These are phyloP conservation scores for Isaurus tuberculatus DNA, from an alignment of 92 coral and sea anemone genomes.

Conservation along the genomic window DNA sequence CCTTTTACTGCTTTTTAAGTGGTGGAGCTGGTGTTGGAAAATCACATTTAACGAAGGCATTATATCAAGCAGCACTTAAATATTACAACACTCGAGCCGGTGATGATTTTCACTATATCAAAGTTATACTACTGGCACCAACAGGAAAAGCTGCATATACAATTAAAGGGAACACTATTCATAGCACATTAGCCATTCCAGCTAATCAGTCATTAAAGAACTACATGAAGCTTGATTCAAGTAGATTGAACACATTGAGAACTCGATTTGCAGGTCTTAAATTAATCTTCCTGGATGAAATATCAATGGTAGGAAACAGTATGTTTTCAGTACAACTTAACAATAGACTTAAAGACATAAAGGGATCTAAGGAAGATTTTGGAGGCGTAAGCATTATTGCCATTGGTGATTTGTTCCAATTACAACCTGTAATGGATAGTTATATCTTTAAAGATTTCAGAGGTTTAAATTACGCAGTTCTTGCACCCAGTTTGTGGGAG, in stretches of 20 bases:
- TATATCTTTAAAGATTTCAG: conserved; percentile 46
- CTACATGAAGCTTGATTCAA: conserved; percentile 21
- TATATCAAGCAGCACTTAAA: conserved; percentile 50
- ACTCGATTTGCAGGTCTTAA: conserved; percentile 34
- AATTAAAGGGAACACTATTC: conserved; percentile 33
- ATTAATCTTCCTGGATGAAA: conserved; percentile 52
- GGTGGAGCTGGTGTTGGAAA: conserved; percentile 66
- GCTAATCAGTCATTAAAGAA: conserved; percentile 36
- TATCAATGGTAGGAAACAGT: conserved; percentile 62
- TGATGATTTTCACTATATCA: conserved; percentile 40
- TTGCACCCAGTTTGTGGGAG: conserved; percentile 54
- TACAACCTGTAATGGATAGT: conserved; percentile 54
- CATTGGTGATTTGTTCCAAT: conserved; percentile 64
- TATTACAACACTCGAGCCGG: conserved; percentile 39
- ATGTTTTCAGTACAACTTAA: conserved; percentile 60
- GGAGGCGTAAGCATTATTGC: conserved; percentile 56
- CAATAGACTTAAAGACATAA: conserved; percentile 56
- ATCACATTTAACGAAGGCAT: conserved; percentile 60
- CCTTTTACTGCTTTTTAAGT: conserved; percentile 54
- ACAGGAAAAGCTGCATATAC: conserved; percentile 62
- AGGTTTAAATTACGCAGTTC: conserved; percentile 13
- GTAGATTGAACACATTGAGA: conserved; percentile 35
- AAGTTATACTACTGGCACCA: conserved; percentile 49
- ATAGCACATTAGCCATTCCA: conserved; percentile 41
- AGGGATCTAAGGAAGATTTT: conserved; percentile 53